phyloP scores from a whole-genome alignment of 2,797 vertebrate species.

The Argya squamiceps region DNA sequence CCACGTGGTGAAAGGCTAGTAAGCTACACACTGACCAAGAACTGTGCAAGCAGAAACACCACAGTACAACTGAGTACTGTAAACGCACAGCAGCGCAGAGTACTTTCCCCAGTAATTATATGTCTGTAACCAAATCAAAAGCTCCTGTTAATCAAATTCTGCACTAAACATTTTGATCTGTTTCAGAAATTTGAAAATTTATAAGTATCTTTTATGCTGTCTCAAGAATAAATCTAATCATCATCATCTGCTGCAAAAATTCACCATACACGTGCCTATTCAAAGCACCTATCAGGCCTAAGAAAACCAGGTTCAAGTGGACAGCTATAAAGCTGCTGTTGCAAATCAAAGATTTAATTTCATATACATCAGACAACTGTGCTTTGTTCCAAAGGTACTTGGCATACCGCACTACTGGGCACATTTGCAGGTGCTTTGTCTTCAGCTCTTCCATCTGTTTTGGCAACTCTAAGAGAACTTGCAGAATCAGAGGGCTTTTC shows the following conservation, averaged over 20 bases:
- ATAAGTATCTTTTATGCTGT: background rate
- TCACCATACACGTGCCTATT: background rate
- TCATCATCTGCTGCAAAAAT: background rate
- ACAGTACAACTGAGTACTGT: background rate
- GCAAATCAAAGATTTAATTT: background rate
- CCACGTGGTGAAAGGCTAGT: background rate
- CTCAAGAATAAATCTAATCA: background rate
- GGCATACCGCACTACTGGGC: conserved; percentile 85
- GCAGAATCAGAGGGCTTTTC: conserved; percentile 88
- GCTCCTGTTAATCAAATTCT: background rate
- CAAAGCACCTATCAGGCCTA: background rate
- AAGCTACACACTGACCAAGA: background rate
- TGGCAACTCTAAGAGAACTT: conserved; percentile 86
- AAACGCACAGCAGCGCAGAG: background rate
- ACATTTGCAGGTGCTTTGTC: conserved; percentile 83
- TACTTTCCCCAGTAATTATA: background rate
- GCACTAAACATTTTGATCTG: background rate
- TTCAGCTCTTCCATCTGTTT: conserved; percentile 89
- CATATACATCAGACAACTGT: background rate
- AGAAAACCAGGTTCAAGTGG: background rate
- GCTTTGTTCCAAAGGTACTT: background rate
- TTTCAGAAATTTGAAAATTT: background rate
- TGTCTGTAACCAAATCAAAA: background rate
- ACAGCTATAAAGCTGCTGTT: background rate
- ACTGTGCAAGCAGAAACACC: background rate